Evolutionary conservation across 1,140 invertebrate species (phyloP).

Genomic region (Zophobas morio): DNA sequence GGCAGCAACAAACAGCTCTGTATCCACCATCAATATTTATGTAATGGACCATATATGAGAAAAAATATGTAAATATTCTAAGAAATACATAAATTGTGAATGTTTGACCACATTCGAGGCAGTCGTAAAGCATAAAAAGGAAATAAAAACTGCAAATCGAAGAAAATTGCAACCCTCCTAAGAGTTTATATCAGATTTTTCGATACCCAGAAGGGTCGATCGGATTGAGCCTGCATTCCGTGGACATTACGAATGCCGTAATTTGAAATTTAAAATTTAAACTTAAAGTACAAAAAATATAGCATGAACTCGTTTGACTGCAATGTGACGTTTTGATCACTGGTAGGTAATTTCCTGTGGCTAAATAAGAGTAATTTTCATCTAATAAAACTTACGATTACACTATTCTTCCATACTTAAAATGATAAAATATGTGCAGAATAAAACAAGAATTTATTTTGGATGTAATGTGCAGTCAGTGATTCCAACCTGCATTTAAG

Average conservation of each 20-base stretch:
- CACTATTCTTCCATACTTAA: neutral
- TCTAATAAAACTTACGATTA: too few species aligned
- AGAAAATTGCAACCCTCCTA: constrained; percentile 17
- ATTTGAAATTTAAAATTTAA: too few species aligned
- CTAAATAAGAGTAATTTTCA: too few species aligned
- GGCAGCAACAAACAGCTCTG: neutral
- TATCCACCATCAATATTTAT: constrained; percentile 1
- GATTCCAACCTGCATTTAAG: constrained; percentile 29
- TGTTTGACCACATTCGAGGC: constrained; percentile 4
- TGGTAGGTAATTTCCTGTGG: too few species aligned
- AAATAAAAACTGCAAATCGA: constrained; percentile 27
- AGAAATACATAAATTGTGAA: constrained; percentile 31
- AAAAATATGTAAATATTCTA: constrained; percentile 14
- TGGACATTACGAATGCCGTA: too few species aligned
- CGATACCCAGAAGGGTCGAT: constrained; percentile 8
- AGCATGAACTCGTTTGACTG: too few species aligned
- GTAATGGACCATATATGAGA: neutral
- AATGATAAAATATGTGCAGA: constrained; percentile 8
- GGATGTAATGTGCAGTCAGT: constrained; percentile 33
- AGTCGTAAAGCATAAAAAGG: constrained; percentile 16
- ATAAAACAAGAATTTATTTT: neutral
- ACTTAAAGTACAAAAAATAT: too few species aligned
- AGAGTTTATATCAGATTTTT: neutral
- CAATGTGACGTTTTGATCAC: too few species aligned
- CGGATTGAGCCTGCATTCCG: constrained; percentile 4